phyloP scores from a whole-genome alignment of 2,888 invertebrate species.

The Crioceris asparagi region DNA sequence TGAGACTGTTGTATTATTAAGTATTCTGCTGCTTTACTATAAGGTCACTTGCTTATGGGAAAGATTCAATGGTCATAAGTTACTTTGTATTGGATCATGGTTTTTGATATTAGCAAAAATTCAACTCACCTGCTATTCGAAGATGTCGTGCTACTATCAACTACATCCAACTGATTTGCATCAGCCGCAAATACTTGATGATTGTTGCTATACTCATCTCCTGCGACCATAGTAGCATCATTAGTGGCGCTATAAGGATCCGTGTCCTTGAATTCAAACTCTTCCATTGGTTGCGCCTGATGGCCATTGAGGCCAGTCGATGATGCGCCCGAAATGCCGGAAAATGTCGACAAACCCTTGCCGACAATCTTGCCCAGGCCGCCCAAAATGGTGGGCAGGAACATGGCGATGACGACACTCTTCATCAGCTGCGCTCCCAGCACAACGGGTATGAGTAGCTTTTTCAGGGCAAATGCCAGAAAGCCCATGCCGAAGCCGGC shows the following conservation, averaged over 20 bases:
- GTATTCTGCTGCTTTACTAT: no score
- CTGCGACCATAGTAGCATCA: no score
- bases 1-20: no score
- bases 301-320: slow-evolving; percentile 30
- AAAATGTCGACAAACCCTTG: slow-evolving; percentile 58
- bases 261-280: slow-evolving; percentile 67
- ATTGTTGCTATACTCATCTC: slow-evolving; percentile 33
- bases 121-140: slow-evolving; percentile 31
- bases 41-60: no score
- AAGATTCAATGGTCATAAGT: no score
- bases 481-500: slow-evolving; percentile 56
- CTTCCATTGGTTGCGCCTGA: slow-evolving; percentile 43
- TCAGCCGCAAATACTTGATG: slow-evolving; percentile 31
- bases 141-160: slow-evolving; percentile 18
- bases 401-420: slow-evolving; percentile 71
- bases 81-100: no score
- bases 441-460: slow-evolving; percentile 69
- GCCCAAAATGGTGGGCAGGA: slow-evolving; percentile 73
- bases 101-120: no score
- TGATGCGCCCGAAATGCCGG: slow-evolving; percentile 43
- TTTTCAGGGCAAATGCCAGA: slow-evolving; percentile 70
- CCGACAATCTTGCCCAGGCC: slow-evolving; percentile 74
- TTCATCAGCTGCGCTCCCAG: slow-evolving; percentile 76
- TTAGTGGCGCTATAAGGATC: slow-evolving; percentile 39
- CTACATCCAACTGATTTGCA: slow-evolving; percentile 22